Base-by-base conservation (phyloP, 2,888 invertebrate species). In the Cheilosia pagana region DNA sequence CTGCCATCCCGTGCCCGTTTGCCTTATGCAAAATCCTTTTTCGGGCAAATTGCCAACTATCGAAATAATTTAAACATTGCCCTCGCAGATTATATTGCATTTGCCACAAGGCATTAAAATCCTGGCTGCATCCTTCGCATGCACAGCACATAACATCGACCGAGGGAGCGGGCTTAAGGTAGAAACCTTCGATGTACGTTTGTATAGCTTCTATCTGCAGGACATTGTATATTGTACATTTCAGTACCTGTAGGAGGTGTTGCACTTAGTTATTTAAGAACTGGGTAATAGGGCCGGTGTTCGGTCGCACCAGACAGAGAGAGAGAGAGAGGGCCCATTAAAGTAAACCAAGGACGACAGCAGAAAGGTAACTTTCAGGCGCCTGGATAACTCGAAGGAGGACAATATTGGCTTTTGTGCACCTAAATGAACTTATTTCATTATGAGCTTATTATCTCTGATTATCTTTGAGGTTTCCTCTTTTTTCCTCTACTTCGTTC, bases 391-490 rank as follows among this genome's bases (percentile, higher is more conserved):
- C 16, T n/a, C 2, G 25, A 39, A 57, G 50, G 23, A 74, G 74
- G 81, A 76, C 81, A 76, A 75, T 81, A 81, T 81, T 85, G 75
- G 81, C 81, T 81, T 74, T 70, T 85, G 81, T 81, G 50, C 48
- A 81, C 48, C 71, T 65, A 75, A 85, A 85, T 85, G 79, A 81
- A 85, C 75, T 85, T 85, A 85, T 85, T 81, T 85, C 75, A 81
- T 75, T 74, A 71, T 71, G 81, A 70, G 70, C 79, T 81, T 85
- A 85, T 85, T 85, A 81, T 81, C 83, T 75, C 35, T 75, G 70
- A 85, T 85, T 83, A 70, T 83, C 62, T 67, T 55, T 71, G 65
- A 65, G 81, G 50, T 68, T 62, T 57, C 62, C 16, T 19, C 23
- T 45, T 28, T 7, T 28, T 8, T 1, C 8, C 28, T 8, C 28